Evolutionary conservation across 2,797 vertebrate genomes (phyloP), one percentile per base, ranked within the genome.

Genomic region (Leptatherina wallacei): DNA sequence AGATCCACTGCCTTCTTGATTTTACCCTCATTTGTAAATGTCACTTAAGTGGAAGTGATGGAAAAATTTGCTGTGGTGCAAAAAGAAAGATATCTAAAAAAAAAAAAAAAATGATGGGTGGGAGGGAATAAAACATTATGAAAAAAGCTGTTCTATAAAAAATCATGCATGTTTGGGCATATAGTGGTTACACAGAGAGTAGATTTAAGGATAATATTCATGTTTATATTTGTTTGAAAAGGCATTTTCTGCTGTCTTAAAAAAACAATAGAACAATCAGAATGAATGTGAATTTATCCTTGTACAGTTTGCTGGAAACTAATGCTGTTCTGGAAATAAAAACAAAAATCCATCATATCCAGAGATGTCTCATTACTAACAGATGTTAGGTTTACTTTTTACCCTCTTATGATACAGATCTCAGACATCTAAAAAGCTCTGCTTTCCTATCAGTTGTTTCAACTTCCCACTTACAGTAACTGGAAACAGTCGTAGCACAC

Each of bases 1-100:
- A 87, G 77, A 91, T 88, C 82, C 82, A 81, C 89, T 87, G 87
- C 86, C 87, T 82, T 89, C 86, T 84, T 90, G 86, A 92, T 94
- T 93, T 91, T 89, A 87, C 85, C 85, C 92, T 90, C 85, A 91
- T 93, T 92, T 93, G 88, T 91, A 94, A 93, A 93, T 94, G 93
- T 93, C 93, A 92, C 90, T 91, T 93, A 89, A 89, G 86, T 81
- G 73, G 80, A 91, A 91, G 81, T 87, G 91, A 91, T 88, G 85
- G 87, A 89, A 91, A 89, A 81, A 90, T 90, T 88, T 89, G 79
- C 78, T 82, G 57, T 57, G 76, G 75, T 84, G 61, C 77, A 60
- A 84, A 83, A 86, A 72, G 63, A 78, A 72, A 64, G 62, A 69
- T 59, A 55, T 32, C 20, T 70, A 20, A 36, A 51, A 4, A 38